Evolutionary conservation across 2,888 invertebrate genomes (phyloP), one percentile per base, ranked within the genome.

Genomic region (Drosophila cracens): DNA sequence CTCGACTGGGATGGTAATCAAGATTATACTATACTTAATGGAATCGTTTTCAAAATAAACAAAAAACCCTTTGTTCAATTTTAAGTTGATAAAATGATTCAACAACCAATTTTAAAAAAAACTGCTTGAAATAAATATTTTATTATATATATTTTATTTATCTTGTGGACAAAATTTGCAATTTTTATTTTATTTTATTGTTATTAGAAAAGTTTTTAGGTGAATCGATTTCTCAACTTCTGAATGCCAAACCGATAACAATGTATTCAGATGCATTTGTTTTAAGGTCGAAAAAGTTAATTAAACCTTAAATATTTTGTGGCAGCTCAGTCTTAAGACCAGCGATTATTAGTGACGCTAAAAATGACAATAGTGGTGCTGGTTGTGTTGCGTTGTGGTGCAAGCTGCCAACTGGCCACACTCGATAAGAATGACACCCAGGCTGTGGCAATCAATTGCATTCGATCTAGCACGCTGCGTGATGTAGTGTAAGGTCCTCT

Each of bases 401-500:
- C 21, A 46, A 46, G 16, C 16, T 46, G 46, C 16, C 16, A 68
- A 36, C 64, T 27, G 64, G 31, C 52, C 40, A 59, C 25, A 40
- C 34, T 69, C 57, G 56, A 71, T 73, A 65, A 60, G 60, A 58
- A 51, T 59, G 53, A 68, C 74, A 75, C 61, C 49, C 53, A 62
- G 43, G 40, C 27, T 54, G 52, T 40, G 40, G 49, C 80, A 87
- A 84, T 84, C 87, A 72, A 84, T 79, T 71, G 77, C 65, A 67
- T 63, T 70, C 74, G 80, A 82, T 82, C 79, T 79, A 43, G 62
- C 59, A 33, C 25, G 70, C 67, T 80, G 80, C 80, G 76, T 80
- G 79, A 66, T 80, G 68, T 66, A 62, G 68, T 78, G 76, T 84
- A 84, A 87, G 1, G 46, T 46, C 84, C 82, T 84, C 80, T 84